Percentiles rank a stretch among this genome's conserved stretches.
These are phyloP conservation scores for Glareola pratincola DNA, from an alignment of 2,113 vertebrate genomes.

Conservation along the genomic window DNA sequence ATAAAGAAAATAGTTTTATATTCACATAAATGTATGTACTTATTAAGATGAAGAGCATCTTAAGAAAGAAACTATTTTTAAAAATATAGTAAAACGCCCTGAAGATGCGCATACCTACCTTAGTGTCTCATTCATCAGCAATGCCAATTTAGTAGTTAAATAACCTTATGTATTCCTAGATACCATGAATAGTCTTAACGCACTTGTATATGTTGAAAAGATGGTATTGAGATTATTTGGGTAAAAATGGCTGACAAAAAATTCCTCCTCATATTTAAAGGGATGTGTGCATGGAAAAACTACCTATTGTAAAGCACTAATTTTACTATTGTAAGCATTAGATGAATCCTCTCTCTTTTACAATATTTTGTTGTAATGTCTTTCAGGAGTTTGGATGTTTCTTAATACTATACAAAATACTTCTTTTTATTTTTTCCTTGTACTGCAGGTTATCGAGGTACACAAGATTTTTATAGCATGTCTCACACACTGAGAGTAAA, in stretches of 20 bases:
- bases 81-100: not conserved
- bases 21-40: rapidly evolving
- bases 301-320: not conserved
- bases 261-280: not conserved
- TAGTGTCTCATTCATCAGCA: not conserved
- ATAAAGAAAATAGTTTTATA: not conserved
- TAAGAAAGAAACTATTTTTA: rapidly evolving
- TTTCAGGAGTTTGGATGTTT: not conserved
- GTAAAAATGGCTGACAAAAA: not conserved
- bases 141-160: not conserved
- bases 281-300: not conserved
- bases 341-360: not conserved
- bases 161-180: not conserved
- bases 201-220: not conserved
- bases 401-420: not conserved
- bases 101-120: not conserved
- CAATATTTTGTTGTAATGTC: not conserved
- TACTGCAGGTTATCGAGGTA: not conserved
- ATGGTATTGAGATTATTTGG: not conserved
- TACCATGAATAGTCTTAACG: not conserved
- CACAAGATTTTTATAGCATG: not conserved
- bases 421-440: not conserved
- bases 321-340: not conserved
- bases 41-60: not conserved
- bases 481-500: not conserved